These are phyloP conservation scores for Pantherophis guttatus DNA, from an alignment of 2,113 vertebrate species.

Conservation along the genomic window DNA sequence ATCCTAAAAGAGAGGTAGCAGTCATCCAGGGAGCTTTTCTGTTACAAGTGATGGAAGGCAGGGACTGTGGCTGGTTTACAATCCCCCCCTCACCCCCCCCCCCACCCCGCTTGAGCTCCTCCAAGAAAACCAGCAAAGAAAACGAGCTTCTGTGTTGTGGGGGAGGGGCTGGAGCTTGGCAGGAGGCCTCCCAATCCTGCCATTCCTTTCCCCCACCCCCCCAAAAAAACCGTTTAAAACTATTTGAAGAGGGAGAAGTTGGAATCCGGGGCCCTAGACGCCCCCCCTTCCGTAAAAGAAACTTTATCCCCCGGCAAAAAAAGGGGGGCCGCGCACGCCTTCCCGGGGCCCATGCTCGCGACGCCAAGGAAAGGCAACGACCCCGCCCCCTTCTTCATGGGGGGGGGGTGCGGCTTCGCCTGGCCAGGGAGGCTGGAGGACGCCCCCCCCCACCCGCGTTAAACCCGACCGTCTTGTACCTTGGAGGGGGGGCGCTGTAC, in stretches of 20 bases:
- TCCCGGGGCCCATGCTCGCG: too few species aligned
- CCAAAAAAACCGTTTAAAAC: too few species aligned
- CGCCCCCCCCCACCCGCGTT: not conserved
- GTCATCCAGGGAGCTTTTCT: not conserved
- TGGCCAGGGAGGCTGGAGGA: not conserved
- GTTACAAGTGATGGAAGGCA: not conserved
- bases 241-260: not conserved
- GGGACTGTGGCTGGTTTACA: not conserved
- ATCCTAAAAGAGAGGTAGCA: not conserved
- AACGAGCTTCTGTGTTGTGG: not conserved
- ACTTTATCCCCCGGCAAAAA: too few species aligned
- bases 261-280: not conserved
- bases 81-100: not conserved
- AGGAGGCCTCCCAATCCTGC: not conserved
- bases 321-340: too few species aligned
- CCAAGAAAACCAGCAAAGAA: not conserved
- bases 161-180: too few species aligned
- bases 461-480: not conserved
- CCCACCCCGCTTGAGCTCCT: not conserved
- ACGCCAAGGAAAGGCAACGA: not conserved
- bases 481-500: not conserved
- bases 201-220: not conserved
- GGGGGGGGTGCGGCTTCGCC: not conserved
- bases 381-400: not conserved
- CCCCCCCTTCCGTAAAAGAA: not conserved